These are phyloP conservation scores for Hemaris fuciformis DNA, from an alignment of 2,888 invertebrate genomes.

Conservation along the genomic window DNA sequence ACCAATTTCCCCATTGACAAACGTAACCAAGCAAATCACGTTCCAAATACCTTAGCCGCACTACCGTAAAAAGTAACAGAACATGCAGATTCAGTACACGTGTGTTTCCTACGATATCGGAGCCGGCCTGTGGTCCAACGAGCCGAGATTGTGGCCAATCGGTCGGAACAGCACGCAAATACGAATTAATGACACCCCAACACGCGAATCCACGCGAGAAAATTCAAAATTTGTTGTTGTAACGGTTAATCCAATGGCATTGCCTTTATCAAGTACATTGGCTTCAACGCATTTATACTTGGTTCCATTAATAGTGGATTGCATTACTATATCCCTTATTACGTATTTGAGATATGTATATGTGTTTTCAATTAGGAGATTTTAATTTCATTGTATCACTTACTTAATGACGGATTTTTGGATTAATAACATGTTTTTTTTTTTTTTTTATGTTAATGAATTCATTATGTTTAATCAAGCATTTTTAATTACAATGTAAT, in stretches of 20 bases:
- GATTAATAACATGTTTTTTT: neutral
- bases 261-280: neutral
- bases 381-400: too few relatives aligned
- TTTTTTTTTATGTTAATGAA: neutral
- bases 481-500: neutral
- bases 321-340: neutral
- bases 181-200: slow-evolving; percentile 46
- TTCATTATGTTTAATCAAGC: too few relatives aligned
- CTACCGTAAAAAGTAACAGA: slow-evolving; percentile 45
- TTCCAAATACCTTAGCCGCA: slow-evolving; percentile 48
- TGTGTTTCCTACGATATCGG: slow-evolving; percentile 42
- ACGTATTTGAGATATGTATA: neutral
- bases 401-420: too few relatives aligned
- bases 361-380: too few relatives aligned
- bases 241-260: slow-evolving; percentile 30
- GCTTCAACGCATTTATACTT: neutral
- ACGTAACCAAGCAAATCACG: slow-evolving; percentile 21
- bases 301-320: neutral
- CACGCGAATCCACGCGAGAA: slow-evolving; percentile 49
- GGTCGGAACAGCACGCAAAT: slow-evolving; percentile 54
- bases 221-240: slow-evolving; percentile 41
- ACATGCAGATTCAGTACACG: slow-evolving; percentile 45
- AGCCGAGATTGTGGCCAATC: slow-evolving; percentile 41
- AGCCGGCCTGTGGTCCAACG: slow-evolving; percentile 38
- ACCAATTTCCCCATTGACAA: slow-evolving; percentile 15